Base-by-base conservation (phyloP, 2,113 vertebrate genomes). In the Oryzias melastigma region DNA sequence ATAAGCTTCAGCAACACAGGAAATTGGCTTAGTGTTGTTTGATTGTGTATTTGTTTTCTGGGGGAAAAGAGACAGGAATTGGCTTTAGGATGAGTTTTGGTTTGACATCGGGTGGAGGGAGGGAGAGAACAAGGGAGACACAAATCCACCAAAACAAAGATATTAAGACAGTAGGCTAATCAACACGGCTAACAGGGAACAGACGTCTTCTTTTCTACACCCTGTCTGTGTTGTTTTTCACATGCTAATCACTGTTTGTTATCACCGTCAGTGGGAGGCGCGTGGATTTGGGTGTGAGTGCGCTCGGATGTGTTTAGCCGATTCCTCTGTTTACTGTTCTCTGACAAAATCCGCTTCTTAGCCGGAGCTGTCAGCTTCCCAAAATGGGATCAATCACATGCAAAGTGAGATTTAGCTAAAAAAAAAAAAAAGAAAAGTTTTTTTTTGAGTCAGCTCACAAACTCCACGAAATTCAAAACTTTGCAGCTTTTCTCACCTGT, bases 11-110 rank as follows among this genome's bases (percentile, higher is more conserved):
- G 78, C 74, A 64, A 81, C 74, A 73, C 82, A 87, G 84, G 84
- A 88, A 91, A 91, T 91, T 88, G 87, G 87, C 89, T 91, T 87
- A 87, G 84, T 89, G 87, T 87, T 91, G 75, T 89, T 89, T 84
- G 85, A 85, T 87, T 92, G 83, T 89, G 86, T 90, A 75, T 91
- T 89, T 90, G 83, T 91, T 89, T 87, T 87, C 59, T 84, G 65
- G 73, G 35, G 78, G 78, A 82, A 80, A 78, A 79, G 68, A 74
- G 58, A 75, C 77, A 62, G 73, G 72, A 76, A 80, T 85, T 85
- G 80, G 75, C 77, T 87, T 68, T 22, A 64, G 78, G 77, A 85
- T 72, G 72, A 60, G 83, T 83, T 73, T 45, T 75, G 60, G 63
- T 85, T 81, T 74, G 80, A 63, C 72, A 81, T 72, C 80, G 86